Percentiles rank a stretch among this genome's conserved stretches.
Conservation (phyloP, 2,888 invertebrate species). For the Tipula unca region DNA sequence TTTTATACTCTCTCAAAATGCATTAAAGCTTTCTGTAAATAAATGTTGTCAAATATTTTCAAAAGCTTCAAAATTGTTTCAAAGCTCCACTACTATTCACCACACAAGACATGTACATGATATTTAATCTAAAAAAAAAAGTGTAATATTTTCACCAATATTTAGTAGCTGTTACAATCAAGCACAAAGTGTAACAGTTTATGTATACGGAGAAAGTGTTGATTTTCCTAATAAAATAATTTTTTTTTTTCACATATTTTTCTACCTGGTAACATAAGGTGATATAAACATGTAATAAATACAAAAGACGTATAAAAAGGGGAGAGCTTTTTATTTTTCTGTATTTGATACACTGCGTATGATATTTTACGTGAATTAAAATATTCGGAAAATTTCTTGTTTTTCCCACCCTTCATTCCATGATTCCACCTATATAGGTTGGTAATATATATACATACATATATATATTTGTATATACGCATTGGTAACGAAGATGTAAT, state of each 20-base stretch:
- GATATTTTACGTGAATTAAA: background rate
- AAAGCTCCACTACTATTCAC: too few species aligned
- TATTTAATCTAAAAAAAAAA: background rate
- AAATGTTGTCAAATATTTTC: too few species aligned
- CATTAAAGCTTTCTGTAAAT: too few species aligned
- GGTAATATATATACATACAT: background rate
- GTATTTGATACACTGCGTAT: background rate
- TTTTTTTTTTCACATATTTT: background rate
- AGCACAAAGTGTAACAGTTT: background rate
- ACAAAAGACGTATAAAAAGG: background rate
- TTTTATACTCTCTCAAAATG: too few species aligned
- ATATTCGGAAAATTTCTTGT: background rate
- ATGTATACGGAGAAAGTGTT: background rate
- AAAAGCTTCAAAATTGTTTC: too few species aligned
- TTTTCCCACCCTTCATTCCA: background rate
- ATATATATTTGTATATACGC: background rate
- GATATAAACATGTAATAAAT: conserved; percentile 1
- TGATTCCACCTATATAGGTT: background rate
- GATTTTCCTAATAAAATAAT: background rate
- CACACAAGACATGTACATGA: background rate
- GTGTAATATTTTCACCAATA: background rate
- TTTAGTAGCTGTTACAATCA: background rate
- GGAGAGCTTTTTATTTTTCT: background rate
- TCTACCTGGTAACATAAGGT: conserved; percentile 1
- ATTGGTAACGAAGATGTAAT: background rate